Percentiles rank a stretch among this genome's conserved stretches.
phyloP scores from a whole-genome alignment of 2,888 invertebrate genomes.

The Eledona agricola region DNA sequence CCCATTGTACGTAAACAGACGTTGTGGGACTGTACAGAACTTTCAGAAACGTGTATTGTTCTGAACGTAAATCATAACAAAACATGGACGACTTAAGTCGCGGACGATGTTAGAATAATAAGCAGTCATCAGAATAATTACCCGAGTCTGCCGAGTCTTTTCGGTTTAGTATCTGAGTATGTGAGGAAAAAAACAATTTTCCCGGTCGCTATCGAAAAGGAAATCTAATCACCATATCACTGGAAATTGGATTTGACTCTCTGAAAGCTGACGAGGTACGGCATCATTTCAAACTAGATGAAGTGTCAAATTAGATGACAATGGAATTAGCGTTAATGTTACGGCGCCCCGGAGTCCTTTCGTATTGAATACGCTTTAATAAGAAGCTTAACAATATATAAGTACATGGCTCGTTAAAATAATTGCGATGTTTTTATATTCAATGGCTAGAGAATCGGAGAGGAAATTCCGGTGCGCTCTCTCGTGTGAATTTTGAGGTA shows the following conservation, averaged over 20 bases:
- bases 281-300: conserved; percentile 24
- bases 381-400: conserved; percentile 11
- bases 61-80: no score
- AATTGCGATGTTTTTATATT: no score
- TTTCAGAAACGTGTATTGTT: no score
- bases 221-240: conserved; percentile 29
- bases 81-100: no score
- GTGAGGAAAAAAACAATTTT: conserved; percentile 13
- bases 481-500: no score
- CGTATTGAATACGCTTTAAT: conserved; percentile 25
- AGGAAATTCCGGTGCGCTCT: no score
- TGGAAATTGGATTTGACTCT: conserved; percentile 23
- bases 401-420: no score
- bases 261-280: conserved; percentile 22
- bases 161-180: no score
- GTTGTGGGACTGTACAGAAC: no score
- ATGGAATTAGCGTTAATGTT: conserved; percentile 29
- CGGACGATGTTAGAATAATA: no score
- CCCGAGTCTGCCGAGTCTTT: conserved; percentile 2
- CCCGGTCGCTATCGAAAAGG: conserved; percentile 8
- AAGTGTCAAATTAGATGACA: conserved; percentile 36
- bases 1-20: no score
- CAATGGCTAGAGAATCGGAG: no score
- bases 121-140: conserved; percentile 1
- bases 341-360: conserved; percentile 28